Base-by-base conservation (phyloP, 2,888 invertebrate species). In the Ypsolopha scabrella region DNA sequence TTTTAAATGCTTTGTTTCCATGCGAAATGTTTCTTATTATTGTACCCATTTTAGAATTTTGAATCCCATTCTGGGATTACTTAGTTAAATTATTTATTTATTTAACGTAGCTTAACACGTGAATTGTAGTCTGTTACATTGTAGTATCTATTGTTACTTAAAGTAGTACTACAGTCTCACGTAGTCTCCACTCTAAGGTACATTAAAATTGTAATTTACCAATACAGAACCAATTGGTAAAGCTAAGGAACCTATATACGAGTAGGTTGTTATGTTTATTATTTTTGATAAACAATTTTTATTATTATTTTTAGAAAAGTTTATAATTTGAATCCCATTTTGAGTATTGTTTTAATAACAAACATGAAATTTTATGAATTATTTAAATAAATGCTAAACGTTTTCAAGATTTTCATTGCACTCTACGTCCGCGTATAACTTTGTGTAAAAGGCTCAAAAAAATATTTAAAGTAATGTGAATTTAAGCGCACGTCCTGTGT, bases 31-130 rank as follows among this genome's bases (percentile, higher is more conserved):
- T 3, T 24, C 24, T 24, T 24, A 24, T 24, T 24, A 24, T 24
- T 24, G 2, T 24, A 24, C 24, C 24, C 24, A 4, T 24, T 24
- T 24, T 4, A 24, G 24, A 4, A 10, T 38, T n/a, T n/a, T n/a
- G n/a, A n/a, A n/a, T n/a, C n/a, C n/a, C n/a, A n/a, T n/a, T n/a
- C n/a, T n/a, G n/a, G n/a, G 74, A 67, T 61, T 80, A 79, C 72
- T 80, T 83, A 83, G 78, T 73, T 70, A 79, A 79, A 80, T 75
- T 77, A 81, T 82, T 86, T 83, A 85, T 85, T 83, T 81, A 82
- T 85, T 82, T 72, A 75, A 69, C 62, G 69, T 80, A 82, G 77
- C 65, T 61, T 72, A 65, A 66, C 70, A 71, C 72, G 76, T 70
- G 67, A 64, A 67, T 62, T 65, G 70, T 71, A 74, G 73, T 63